phyloP scores from a whole-genome alignment of 2,888 invertebrate genomes.

The Drosophila melanosoma region DNA sequence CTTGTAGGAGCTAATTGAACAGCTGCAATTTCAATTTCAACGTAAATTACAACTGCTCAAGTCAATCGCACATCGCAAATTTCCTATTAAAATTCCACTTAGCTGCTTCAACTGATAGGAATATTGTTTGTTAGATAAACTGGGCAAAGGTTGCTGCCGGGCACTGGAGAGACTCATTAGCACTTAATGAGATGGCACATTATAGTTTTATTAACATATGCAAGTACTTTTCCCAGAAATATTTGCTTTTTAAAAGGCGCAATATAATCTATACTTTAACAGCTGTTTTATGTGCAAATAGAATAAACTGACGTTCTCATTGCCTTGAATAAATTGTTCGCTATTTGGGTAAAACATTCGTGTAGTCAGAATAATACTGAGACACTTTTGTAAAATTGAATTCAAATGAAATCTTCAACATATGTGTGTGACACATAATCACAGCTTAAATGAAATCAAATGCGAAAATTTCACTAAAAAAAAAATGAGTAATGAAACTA shows the following conservation, averaged over 20 bases:
- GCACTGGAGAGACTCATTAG: constrained; percentile 13
- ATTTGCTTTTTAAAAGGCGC: neutral
- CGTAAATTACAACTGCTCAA: constrained; percentile 1
- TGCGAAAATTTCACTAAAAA: constrained; percentile 49
- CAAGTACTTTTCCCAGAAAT: neutral
- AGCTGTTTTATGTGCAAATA: neutral
- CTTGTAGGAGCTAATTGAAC: constrained; percentile 21
- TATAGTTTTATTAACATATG: neutral
- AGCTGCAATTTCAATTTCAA: constrained; percentile 24
- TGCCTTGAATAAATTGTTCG: neutral
- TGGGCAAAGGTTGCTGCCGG: constrained; percentile 2
- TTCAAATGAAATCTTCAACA: neutral
- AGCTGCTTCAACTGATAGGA: constrained; percentile 1
- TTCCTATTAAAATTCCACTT: constrained; percentile 8
- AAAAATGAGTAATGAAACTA: constrained; percentile 33
- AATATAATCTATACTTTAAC: neutral
- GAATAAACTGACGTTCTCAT: neutral
- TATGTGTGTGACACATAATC: constrained; percentile 36
- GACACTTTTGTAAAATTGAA: neutral
- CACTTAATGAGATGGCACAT: constrained; percentile 11
- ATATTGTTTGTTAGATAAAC: neutral
- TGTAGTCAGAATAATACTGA: neutral
- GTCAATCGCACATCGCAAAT: constrained; percentile 8
- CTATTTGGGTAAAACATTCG: neutral
- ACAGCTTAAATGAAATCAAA: constrained; percentile 39